phyloP scores from a whole-genome alignment of 2,888 invertebrate genomes.

The Zele albiditarsus region DNA sequence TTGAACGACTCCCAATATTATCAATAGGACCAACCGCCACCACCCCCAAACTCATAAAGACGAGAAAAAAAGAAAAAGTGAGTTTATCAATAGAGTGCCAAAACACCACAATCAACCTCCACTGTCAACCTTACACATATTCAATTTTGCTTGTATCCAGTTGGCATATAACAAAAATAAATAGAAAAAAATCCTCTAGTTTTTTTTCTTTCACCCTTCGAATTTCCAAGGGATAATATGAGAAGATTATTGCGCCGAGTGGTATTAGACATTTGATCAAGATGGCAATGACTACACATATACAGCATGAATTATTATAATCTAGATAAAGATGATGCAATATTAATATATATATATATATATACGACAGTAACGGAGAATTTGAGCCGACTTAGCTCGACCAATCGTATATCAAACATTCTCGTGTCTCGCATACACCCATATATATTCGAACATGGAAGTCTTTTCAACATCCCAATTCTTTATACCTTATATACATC shows the following conservation, averaged over 20 bases:
- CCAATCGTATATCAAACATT: constrained; percentile 18
- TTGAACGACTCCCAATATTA: constrained; percentile 58
- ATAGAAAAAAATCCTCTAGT: neutral
- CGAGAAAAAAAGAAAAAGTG: constrained; percentile 52
- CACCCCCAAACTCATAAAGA: constrained; percentile 31
- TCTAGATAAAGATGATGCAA: constrained; percentile 7
- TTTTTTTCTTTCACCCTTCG: neutral
- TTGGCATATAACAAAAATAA: constrained; percentile 36
- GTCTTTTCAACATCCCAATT: constrained; percentile 26
- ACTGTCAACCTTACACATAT: constrained; percentile 9
- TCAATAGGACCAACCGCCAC: constrained; percentile 47
- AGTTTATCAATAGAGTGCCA: constrained; percentile 61
- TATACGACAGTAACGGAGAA: neutral
- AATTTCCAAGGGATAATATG: neutral
- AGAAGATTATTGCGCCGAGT: constrained; percentile 5
- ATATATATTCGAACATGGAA: constrained; percentile 21
- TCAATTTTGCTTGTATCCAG: constrained; percentile 48
- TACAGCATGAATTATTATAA: neutral
- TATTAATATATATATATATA: neutral
- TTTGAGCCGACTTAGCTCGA: constrained; percentile 16
- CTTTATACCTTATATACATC: constrained; percentile 21
- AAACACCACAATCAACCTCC: constrained; percentile 52
- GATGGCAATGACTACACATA: constrained; percentile 1
- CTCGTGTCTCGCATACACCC: neutral
- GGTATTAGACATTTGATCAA: constrained; percentile 6